Percentiles rank a stretch among this genome's conserved stretches.
Conservation (phyloP, 2,888 invertebrate genomes). For the Cataglyphis livida region DNA sequence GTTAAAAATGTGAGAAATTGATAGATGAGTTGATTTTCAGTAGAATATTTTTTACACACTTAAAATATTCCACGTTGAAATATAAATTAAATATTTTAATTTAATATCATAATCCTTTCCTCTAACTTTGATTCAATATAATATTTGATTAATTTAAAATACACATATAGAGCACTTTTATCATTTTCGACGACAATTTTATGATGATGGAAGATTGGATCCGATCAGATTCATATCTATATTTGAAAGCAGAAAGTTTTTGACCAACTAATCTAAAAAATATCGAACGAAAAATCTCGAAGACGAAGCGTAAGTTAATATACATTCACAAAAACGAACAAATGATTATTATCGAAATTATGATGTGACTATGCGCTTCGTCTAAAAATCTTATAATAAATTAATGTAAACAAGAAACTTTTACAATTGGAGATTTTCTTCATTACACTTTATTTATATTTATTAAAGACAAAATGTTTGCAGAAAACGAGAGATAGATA, state of each 20-base stretch:
- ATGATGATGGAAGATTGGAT: neutral
- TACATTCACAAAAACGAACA: neutral
- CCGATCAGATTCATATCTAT: neutral
- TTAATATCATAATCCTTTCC: neutral
- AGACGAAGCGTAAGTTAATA: neutral
- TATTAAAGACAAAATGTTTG: conserved; percentile 4
- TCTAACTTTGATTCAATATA: neutral
- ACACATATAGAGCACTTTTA: neutral
- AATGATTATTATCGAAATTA: neutral
- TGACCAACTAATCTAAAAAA: neutral
- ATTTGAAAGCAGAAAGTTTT: neutral
- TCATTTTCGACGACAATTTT: neutral
- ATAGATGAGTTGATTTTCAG: neutral
- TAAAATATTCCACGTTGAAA: neutral
- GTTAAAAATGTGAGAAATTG: neutral
- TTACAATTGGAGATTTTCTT: conserved; percentile 14
- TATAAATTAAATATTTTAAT: neutral
- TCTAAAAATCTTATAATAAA: neutral
- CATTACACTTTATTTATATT: neutral
- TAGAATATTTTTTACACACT: neutral
- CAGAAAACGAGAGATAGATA: neutral
- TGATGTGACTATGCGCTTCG: neutral
- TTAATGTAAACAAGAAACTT: neutral
- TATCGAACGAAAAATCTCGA: neutral
- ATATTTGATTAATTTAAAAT: neutral